Evolutionary conservation across 2,888 invertebrate genomes (phyloP), one percentile per base, ranked within the genome.

Genomic region (Didymodactylos carnosus): DNA sequence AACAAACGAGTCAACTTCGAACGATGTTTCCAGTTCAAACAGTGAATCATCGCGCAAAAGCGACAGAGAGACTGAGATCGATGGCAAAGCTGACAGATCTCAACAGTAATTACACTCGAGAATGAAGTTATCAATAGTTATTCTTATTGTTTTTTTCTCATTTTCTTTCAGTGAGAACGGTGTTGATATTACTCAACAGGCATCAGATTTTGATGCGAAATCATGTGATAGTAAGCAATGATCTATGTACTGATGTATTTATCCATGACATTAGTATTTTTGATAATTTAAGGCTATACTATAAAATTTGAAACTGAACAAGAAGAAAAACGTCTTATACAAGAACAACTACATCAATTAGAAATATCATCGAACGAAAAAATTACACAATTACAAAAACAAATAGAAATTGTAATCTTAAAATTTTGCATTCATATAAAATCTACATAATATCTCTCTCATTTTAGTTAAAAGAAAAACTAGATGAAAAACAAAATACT

Each of bases 371-470:
- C 53, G 14, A 41, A 70, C 35, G 62, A 62, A 16, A 62, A 29
- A 8, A 35, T n/a, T 62, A 6, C 19, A 35, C 29, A 62, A 62
- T 11, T n/a, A 10, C 35, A 7, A 3, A 62, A 62, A 62, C 79
- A 81, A 73, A 80, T 79, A 29, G 82, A 82, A 76, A 71, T 80
- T 39, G 80, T 80, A 51, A 81, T 80, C 78, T 69, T 80, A 13
- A 72, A 77, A 46, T 82, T 82, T 46, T 83, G n/a, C n/a, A n/a
- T 83, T 77, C 76, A 83, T n/a, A n/a, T 40, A 82, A 80, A 83
- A 35, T n/a, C 19, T 25, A n/a, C 25, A 41, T 25, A 46, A 1
- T 27, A 46, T 23, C 6, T 43, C 81, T 83, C 75, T 79, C 80
- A 69, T 73, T 81, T 10, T 80, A 81, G 72, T 77, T 84, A 40